Evolutionary conservation across 2,113 vertebrate species (phyloP), one percentile per base, ranked within the genome.

Genomic region (Dromaius novaehollandiae): DNA sequence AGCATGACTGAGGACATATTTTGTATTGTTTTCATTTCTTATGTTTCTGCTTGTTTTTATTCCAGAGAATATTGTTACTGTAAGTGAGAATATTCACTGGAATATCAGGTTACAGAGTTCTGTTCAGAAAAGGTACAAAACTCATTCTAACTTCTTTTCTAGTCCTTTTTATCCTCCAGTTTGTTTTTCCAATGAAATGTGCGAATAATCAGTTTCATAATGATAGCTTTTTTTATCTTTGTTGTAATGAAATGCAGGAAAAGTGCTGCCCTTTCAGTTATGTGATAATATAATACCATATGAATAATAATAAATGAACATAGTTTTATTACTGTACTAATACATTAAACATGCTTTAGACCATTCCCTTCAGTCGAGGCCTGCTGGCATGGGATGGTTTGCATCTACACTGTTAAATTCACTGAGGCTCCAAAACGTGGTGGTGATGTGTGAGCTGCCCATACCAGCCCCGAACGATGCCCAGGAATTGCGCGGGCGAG

Each of bases 201-300:
- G 36, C 19, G n/a, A 22, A 19, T 60, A n/a, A 28, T 24, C 30
- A 61, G 53, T 60, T 78, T 48, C 55, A 36, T 30, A 42, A 36
- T 9, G 18, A 24, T 24, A 53, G 22, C 22, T 42, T 19, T 50
- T n/a, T 42, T 7, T 34, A 9, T 9, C 55, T 48, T 21, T 51
- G 22, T 68, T 68, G 28, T 55, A 46, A 56, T 38, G 26, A 46
- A 76, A 61, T 20, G 20, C 50, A 38, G 32, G 65, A 26, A 4
- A 26, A n/a, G 22, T 21, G 28, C 55, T 56, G 51, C 40, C 11
- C 44, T 21, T 30, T 44, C 13, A 65, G 32, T 55, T 56, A 28
- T 15, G 2, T 2, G 1, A 25, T 25, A 46, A 24, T 7, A 3
- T 19, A 24, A 12, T 44, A 19, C 25, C 9, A 4, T 24, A 46